Evolutionary conservation across 2,113 vertebrate genomes (phyloP).

Genomic region (Crocuta crocuta): DNA sequence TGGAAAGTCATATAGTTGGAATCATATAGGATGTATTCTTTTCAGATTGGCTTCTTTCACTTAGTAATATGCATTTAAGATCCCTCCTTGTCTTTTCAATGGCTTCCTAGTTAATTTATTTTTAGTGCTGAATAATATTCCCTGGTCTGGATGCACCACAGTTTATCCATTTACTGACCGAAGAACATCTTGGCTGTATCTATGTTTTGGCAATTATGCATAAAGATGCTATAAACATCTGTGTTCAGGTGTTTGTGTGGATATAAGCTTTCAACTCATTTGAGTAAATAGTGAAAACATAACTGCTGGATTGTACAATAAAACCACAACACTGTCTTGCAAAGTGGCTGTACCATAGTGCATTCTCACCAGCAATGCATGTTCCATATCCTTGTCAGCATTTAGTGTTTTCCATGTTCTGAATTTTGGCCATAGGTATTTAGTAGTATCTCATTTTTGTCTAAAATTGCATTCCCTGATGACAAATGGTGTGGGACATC

Average conservation of each 20-base stretch:
- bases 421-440: background rate
- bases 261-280: background rate
- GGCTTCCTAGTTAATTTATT: background rate
- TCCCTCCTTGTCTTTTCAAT: background rate
- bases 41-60: background rate
- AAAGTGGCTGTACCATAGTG: background rate
- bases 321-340: background rate
- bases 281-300: background rate
- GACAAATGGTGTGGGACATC: background rate
- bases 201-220: background rate
- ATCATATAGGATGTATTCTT: background rate
- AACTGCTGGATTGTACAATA: background rate
- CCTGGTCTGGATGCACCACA: background rate
- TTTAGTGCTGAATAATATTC: background rate
- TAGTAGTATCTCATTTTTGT: too few species aligned
- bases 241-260: background rate
- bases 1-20: background rate
- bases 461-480: background rate
- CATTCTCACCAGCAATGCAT: background rate
- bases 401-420: background rate
- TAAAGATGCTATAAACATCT: background rate
- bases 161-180: background rate
- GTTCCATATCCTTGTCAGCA: background rate
- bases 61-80: background rate
- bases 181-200: background rate